Percentiles rank a stretch among this genome's conserved stretches.
These are phyloP conservation scores for Panagrolaimus sp. DNA, from an alignment of 1,140 invertebrate genomes.

Conservation along the genomic window DNA sequence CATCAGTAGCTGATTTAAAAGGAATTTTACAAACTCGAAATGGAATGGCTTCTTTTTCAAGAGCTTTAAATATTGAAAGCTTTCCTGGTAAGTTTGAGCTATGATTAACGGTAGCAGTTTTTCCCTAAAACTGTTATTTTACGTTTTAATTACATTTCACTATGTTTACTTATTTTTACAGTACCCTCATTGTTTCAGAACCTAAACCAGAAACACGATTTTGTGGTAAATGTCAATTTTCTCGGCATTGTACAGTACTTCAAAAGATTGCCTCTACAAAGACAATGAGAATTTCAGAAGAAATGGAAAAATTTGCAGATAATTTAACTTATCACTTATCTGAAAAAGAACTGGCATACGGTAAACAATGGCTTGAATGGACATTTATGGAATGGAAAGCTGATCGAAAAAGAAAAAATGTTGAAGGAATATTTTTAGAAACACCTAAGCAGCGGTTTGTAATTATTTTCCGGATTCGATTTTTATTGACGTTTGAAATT, in stretches of 20 bases:
- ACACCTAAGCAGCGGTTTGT: too few species aligned
- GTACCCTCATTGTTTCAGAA: background rate
- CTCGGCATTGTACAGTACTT: background rate
- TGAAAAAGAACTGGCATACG: background rate
- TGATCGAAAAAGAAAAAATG: too few species aligned
- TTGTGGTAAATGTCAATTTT: slow-evolving; percentile 3
- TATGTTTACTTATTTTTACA: too few species aligned
- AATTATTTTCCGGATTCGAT: too few species aligned
- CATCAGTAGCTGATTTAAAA: background rate
- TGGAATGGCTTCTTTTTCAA: slow-evolving; percentile 10
- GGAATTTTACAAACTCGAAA: background rate
- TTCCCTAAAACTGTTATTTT: too few species aligned
- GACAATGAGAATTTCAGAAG: background rate
- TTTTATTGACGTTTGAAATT: too few species aligned
- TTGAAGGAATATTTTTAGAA: too few species aligned
- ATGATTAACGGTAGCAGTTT: too few species aligned
- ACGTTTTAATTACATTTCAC: background rate
- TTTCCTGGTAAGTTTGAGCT: slow-evolving; percentile 1
- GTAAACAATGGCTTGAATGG: background rate
- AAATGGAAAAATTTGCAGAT: background rate
- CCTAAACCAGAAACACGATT: background rate
- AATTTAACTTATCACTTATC: background rate
- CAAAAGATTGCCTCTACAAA: background rate
- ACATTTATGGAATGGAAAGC: background rate
- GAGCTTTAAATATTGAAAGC: too few species aligned